Evolutionary conservation across 2,113 vertebrate species (phyloP), one percentile per base, ranked within the genome.

Genomic region (Trematomus loennbergii): DNA sequence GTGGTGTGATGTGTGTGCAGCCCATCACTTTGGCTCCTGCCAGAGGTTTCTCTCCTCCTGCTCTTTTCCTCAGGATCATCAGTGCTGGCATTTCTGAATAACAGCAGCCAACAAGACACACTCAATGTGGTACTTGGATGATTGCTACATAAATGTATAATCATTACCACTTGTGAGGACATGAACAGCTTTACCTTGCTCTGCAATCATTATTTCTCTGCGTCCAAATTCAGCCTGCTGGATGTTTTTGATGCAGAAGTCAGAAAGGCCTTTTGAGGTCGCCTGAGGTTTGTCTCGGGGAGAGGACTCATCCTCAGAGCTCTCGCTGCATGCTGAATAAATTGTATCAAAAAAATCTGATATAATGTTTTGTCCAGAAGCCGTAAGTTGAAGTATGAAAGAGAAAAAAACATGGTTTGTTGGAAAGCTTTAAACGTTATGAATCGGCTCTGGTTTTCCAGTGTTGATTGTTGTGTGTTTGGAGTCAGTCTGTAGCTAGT

Each of bases 161-260:
- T 75, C n/a, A 73, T 4, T 12, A 15, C 18, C 15, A 12, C n/a
- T 57, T 1, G 7, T 59, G 18, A 59, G 5, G 54, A 13, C 15
- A 15, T 16, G 10, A 78, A 40, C 16, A 15, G 2, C 20, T 18
- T 74, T 25, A 95, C 97, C 97, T 94, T 97, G 96, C 49, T 98
- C 95, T 1, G 97, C 97, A 3, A 97, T 96, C 81, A 97, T 95
- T 74, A 99, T 98, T 90, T 98, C 97, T 66, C 93, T 95, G 54
- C 97, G 96, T 71, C 98, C 98, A 53, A 96, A 97, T 4, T 95
- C 96, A 0, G 97, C 97, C 89, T 96, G 95, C 36, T 96, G 96
- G 83, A 99, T 98, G 90, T 96, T 97, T 79, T 98, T 98, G 75
- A 99, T 95, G 13, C 97, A 98, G 92, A 99, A 99, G 74, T 99